Percentiles rank a stretch among this genome's conserved stretches.
Conservation (phyloP, 2,113 vertebrate species). For the Nerophis lumbriciformis region DNA sequence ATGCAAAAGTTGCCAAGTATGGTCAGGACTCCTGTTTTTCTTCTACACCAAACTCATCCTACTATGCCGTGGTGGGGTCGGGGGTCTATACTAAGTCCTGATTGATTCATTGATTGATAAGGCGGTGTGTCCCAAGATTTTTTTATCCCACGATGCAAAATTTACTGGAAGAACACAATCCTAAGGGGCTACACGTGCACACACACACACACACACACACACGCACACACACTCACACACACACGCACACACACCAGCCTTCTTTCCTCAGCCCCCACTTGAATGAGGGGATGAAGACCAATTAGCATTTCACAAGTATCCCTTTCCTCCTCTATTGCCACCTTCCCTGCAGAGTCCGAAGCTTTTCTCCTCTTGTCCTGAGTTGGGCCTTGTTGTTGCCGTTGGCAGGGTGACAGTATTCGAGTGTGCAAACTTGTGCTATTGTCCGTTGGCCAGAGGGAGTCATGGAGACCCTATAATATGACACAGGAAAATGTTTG, state of each 20-base stretch:
- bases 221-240: conserved; percentile 28
- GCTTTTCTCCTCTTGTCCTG: conserved; percentile 86
- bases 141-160: neutral
- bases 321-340: conserved; percentile 78
- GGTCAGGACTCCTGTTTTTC: neutral
- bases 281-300: conserved; percentile 89
- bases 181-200: conserved; percentile 58
- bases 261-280: conserved; percentile 63
- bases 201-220: conserved; percentile 17
- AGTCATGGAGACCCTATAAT: conserved; percentile 99
- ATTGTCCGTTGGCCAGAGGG: conserved; percentile 95
- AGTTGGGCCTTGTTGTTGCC: conserved; percentile 86
- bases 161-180: conserved; percentile 21
- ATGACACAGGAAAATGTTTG: conserved; percentile 99
- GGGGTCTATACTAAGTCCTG: neutral
- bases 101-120: neutral
- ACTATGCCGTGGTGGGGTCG: neutral
- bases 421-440: conserved; percentile 99
- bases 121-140: neutral
- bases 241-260: conserved; percentile 37
- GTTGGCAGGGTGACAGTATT: conserved; percentile 99
- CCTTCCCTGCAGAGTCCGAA: conserved; percentile 84
- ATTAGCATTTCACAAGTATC: conserved; percentile 96
- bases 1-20: too few species aligned
- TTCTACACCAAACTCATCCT: neutral